Evolutionary conservation across 2,113 vertebrate species (phyloP), one percentile per base, ranked within the genome.

Genomic region (Andinoacara biseriatus): DNA sequence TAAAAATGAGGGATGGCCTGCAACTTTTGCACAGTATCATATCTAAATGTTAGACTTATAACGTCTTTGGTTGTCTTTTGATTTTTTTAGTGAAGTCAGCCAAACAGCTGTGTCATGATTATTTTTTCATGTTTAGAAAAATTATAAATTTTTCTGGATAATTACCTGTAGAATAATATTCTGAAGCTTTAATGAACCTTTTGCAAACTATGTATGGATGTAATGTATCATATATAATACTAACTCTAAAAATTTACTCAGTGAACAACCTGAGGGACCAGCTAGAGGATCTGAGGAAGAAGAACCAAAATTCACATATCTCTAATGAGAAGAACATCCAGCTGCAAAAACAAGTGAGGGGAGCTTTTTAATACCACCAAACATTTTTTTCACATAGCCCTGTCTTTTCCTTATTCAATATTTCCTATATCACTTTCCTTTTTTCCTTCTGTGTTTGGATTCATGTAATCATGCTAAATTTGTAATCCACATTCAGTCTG

Each of bases 181-280:
- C 6, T 43, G 33, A 33, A 33, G 33, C 33, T 33, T 33, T 33
- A 29, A 15, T 59, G 24, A 40, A 40, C 1, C 18, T 33, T 33
- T 31, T 10, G 2, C 9, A 62, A 13, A 13, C 3, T 58, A n/a
- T 29, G 17, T 2, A 4, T 63, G 17, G 29, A 46, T 58, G 2
- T 24, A 1, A n/a, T 74, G 29, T 49, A 31, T 35, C 10, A 5
- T 14, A 59, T 65, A 17, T 74, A 26, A 57, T n/a, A 33, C 4
- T 35, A 62, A 77, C 31, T 15, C 15, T 63, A 14, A 7, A 62
- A 2, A 38, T 81, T 88, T 54, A 58, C 20, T 67, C 3, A 99
- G 98, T 99, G 91, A 98, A 96, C 91, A 97, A 95, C 92, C 92
- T 99, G 92, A 98, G 96, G 92, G 98, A 99, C 89, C 98, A 99